Percentiles rank a stretch among this genome's conserved stretches.
Evolutionary conservation across 2,888 invertebrate genomes (phyloP).

Genomic region (Steinernema carpocapsae): DNA sequence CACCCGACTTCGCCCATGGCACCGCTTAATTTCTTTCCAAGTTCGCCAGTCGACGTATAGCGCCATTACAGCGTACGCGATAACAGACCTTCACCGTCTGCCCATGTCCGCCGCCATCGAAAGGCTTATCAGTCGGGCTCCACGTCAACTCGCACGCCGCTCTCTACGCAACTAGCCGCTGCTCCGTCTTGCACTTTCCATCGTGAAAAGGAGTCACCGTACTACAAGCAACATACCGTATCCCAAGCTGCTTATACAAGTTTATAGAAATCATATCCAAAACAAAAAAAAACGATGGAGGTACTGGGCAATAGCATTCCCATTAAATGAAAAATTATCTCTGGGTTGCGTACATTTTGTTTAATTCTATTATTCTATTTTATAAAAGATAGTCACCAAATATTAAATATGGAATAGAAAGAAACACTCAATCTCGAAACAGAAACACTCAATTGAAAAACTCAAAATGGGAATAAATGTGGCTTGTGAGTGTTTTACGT

Average conservation of each 20-base stretch:
- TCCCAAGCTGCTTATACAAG: not conserved
- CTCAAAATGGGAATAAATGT: too few relatives aligned
- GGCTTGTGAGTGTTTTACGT: not conserved
- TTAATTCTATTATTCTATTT: too few relatives aligned
- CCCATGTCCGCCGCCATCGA: not conserved
- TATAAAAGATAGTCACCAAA: too few relatives aligned
- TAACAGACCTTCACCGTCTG: slow-evolving; percentile 17
- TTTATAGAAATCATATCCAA: too few relatives aligned
- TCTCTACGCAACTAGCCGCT: slow-evolving; percentile 1
- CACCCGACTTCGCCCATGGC: slow-evolving; percentile 15
- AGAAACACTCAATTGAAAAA: too few relatives aligned
- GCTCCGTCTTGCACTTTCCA: slow-evolving; percentile 13
- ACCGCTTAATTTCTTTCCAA: slow-evolving; percentile 33
- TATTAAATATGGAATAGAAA: too few relatives aligned
- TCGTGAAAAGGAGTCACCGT: not conserved
- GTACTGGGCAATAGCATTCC: too few relatives aligned
- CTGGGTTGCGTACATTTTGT: too few relatives aligned
- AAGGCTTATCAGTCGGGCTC: slow-evolving; percentile 21
- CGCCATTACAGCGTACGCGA: slow-evolving; percentile 17
- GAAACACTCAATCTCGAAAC: not conserved
- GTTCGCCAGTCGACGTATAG: slow-evolving; percentile 9
- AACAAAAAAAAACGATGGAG: too few relatives aligned
- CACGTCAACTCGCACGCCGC: slow-evolving; percentile 17
- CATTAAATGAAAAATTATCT: too few relatives aligned
- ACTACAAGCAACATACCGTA: not conserved